A percentile compares a stretch with the other conserved stretches of the same genome.
These are phyloP conservation scores for Otus scops DNA, from an alignment of 2,797 vertebrate species.

Conservation along the genomic window DNA sequence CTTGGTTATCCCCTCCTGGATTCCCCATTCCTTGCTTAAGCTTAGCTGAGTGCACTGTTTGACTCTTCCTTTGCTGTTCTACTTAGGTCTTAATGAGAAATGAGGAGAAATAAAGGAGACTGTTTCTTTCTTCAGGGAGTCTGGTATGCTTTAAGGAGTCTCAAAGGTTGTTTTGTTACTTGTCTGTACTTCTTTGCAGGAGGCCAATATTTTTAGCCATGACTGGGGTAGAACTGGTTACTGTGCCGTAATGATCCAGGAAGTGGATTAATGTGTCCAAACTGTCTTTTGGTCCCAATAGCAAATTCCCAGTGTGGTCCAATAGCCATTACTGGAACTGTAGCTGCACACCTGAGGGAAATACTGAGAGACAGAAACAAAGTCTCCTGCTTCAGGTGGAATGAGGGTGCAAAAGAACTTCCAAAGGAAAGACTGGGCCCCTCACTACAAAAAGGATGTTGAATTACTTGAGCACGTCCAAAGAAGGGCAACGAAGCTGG, in stretches of 20 bases:
- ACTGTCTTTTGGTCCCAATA: background rate
- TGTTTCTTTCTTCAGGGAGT: background rate
- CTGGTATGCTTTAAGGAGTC: background rate
- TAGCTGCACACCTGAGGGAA: background rate
- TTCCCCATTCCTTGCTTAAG: background rate
- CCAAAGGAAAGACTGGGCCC: background rate
- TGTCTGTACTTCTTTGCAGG: background rate
- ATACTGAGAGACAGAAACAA: background rate
- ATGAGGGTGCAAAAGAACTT: background rate
- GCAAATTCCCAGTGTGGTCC: background rate
- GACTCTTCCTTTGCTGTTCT: background rate
- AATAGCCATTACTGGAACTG: background rate
- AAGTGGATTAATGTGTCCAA: background rate
- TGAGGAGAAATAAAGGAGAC: background rate
- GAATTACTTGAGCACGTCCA: no score
- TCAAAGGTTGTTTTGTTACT: background rate
- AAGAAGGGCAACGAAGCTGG: no score
- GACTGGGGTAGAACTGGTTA: background rate
- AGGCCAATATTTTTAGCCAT: background rate
- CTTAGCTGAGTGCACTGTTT: background rate
- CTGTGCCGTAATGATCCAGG: background rate
- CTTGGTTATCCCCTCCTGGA: background rate
- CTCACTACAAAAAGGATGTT: no score
- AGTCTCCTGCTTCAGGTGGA: background rate
- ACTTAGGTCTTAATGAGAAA: background rate